Percentiles rank a stretch among this genome's conserved stretches.
Evolutionary conservation across 1,140 invertebrate species (phyloP).

Genomic region (Papilio aristodemus): DNA sequence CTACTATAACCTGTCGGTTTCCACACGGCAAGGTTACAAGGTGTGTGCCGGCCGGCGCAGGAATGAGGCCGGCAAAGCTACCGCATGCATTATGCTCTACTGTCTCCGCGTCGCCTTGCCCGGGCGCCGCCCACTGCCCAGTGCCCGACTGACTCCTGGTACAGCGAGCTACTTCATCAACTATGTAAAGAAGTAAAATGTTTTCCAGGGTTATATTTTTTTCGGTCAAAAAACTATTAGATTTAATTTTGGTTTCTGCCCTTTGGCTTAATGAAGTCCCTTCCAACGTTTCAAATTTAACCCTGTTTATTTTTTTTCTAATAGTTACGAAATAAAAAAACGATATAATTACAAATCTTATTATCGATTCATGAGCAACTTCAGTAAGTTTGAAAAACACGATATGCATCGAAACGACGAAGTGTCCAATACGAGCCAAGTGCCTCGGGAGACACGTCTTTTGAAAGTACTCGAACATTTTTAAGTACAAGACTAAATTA

Average conservation of each 20-base stretch:
- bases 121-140: conserved; percentile 30
- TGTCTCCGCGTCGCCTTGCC: conserved; percentile 56
- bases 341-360: not conserved
- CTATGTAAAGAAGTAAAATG: not conserved
- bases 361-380: conserved; percentile 12
- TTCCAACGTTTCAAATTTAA: not conserved
- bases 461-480: not conserved
- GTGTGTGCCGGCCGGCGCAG: conserved; percentile 55
- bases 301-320: conserved; percentile 3
- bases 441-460: conserved; percentile 14
- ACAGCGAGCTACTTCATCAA: conserved; percentile 32
- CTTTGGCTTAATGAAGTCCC: conserved; percentile 9
- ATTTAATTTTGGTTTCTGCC: conserved; percentile 11
- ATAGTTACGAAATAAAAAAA: not conserved
- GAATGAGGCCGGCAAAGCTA: conserved; percentile 65
- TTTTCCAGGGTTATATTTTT: no score
- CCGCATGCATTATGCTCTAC: conserved; percentile 73
- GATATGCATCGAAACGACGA: conserved; percentile 4
- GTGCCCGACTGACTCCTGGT: no score
- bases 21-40: conserved; percentile 55
- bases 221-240: conserved; percentile 17
- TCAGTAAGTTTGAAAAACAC: not conserved
- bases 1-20: no score
- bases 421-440: conserved; percentile 7
- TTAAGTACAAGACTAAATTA: conserved; percentile 43